Conservation (phyloP, 2,113 vertebrate species). For the Cygnus buccinator region DNA sequence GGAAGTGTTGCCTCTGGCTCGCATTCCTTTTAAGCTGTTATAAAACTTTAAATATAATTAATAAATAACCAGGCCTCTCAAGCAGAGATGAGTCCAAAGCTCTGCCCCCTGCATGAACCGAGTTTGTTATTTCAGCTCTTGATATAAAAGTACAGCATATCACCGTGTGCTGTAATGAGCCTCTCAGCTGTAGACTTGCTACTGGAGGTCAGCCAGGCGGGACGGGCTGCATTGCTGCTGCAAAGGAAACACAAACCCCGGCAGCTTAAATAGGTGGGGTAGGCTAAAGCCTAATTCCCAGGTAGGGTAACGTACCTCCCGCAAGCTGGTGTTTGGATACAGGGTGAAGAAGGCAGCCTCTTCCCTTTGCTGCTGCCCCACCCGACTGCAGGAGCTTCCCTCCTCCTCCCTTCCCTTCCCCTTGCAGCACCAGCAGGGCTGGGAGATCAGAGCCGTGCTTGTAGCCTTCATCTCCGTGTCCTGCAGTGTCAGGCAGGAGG, state of each 20-base stretch:
- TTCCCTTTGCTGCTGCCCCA: neutral
- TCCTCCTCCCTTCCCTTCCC: neutral
- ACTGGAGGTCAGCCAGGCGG: neutral
- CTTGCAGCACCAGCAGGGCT: neutral
- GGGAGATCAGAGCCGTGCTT: neutral
- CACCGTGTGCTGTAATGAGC: neutral
- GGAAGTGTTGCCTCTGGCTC: slow-evolving; percentile 53
- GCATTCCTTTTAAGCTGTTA: slow-evolving; percentile 66
- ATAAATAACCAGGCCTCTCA: slow-evolving; percentile 71
- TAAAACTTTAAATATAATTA: slow-evolving; percentile 76
- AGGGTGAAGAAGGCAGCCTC: neutral
- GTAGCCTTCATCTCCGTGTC: neutral
- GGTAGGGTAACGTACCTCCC: neutral
- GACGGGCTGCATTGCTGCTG: neutral
- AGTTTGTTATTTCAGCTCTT: slow-evolving; percentile 48
- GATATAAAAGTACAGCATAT: neutral
- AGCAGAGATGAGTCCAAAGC: slow-evolving; percentile 54
- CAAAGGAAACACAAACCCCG: neutral
- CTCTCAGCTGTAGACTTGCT: neutral
- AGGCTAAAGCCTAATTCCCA: neutral
- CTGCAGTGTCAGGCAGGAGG: neutral
- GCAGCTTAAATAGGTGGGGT: neutral
- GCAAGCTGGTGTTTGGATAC: neutral
- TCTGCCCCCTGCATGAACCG: slow-evolving; percentile 59
- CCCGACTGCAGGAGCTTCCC: neutral